Evolutionary conservation across 92 coral and sea anemone genomes (phyloP).

Genomic region (Actinernus sp.): DNA sequence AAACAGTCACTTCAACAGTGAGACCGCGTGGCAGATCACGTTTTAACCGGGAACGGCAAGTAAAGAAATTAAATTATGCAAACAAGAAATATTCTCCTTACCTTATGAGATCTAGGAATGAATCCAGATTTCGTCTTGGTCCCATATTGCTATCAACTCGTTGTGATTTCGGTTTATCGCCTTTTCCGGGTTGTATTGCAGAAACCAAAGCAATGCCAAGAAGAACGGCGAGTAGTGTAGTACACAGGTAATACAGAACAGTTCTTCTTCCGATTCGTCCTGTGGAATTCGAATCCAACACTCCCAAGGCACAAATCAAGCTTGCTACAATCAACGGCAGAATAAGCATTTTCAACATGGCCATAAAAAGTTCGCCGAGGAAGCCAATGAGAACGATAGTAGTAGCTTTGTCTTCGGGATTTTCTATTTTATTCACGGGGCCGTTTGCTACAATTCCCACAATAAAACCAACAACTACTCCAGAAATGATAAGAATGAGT

Average conservation of each 20-base stretch:
- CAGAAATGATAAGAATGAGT: slow-evolving; percentile 72
- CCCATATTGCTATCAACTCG: slow-evolving; percentile 15
- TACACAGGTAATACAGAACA: slow-evolving; percentile 65
- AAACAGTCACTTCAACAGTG: too few species aligned
- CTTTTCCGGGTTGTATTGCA: slow-evolving; percentile 73
- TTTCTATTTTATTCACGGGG: slow-evolving; percentile 64
- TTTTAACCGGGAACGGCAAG: too few species aligned
- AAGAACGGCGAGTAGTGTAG: slow-evolving; percentile 69
- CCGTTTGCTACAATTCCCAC: slow-evolving; percentile 75
- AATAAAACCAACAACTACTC: slow-evolving; percentile 85
- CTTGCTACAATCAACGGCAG: slow-evolving; percentile 81
- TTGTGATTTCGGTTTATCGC: slow-evolving; percentile 6
- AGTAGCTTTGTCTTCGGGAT: slow-evolving; percentile 66
- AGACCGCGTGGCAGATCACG: too few species aligned
- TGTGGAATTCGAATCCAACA: slow-evolving; percentile 71
- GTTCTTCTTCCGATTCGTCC: slow-evolving; percentile 81
- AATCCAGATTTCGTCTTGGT: slow-evolving; percentile 75
- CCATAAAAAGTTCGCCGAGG: slow-evolving; percentile 80
- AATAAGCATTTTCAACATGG: slow-evolving; percentile 77
- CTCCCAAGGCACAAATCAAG: slow-evolving; percentile 75
- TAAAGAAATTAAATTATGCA: too few species aligned
- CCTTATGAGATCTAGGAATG: slow-evolving; percentile 78
- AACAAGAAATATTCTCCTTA: too few species aligned
- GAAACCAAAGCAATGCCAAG: slow-evolving; percentile 75
- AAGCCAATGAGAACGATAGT: slow-evolving; percentile 75